Evolutionary conservation across 92 coral and sea anemone genomes (phyloP), one percentile per base, ranked within the genome.

Genomic region (Epizoanthus stellaris): DNA sequence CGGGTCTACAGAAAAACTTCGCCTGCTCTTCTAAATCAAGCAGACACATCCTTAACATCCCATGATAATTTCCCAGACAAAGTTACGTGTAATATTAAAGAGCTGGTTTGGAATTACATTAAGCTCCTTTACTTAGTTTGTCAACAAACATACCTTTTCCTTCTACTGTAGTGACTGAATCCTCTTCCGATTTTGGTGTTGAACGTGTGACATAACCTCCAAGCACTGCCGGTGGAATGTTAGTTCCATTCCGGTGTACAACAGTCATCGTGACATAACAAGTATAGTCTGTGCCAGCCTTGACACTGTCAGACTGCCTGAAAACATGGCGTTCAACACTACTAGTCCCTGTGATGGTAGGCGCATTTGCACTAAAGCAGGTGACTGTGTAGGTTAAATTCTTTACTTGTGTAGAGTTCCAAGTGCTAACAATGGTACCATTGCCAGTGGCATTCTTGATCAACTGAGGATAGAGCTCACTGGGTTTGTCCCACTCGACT

Each of bases 251-350:
- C 47, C 86, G 75, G 19, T 93, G 93, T 13, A 75, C 82, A 16
- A 94, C 98, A 4, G 91, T 95, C 91, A 93, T 94, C 79, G 84
- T 93, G 62, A 95, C 95, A 34, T 87, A 90, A 61, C 98, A 95
- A 15, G 88, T 82, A 84, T 95, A 95, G 90, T 95, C 98, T 64
- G 92, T 95, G n/a, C 98, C 98, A 25, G 98, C 98, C 84, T 87
- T 67, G 21, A 95, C 93, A 70, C 91, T 91, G 57, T 95, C 98
- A 64, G 90, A 91, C 89, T 95, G 88, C 34, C 67, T 42, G 82
- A 96, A 90, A 81, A 92, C 63, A 76, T 87, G 11, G 80, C 74
- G 77, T 79, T 90, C 93, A 63, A 57, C 67, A 71, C 67, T 79
- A 17, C 95, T 92, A 39, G 77, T 64, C n/a, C 86, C 91, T 14